Base-by-base conservation (phyloP, 2,888 invertebrate species). In the Scaptomyza tumidula region DNA sequence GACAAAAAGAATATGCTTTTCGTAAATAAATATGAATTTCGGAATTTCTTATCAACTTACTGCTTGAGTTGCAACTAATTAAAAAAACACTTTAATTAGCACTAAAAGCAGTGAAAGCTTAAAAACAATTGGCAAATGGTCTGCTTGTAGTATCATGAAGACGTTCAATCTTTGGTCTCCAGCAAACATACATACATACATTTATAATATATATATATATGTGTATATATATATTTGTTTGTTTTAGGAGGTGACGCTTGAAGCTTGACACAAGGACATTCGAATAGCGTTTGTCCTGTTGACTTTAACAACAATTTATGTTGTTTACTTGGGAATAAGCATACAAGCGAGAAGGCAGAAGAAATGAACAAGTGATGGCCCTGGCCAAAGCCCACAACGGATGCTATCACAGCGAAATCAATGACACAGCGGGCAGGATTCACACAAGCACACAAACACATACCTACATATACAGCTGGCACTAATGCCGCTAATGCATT, bases 221-320 rank as follows among this genome's bases (percentile, higher is more conserved):
- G 3, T 33, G 11, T 33, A 31, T 31, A 6, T n/a, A 33, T 33
- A 11, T 33, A 33, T 33, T 2, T 24, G 24, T 33, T 10, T 33
- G 33, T 11, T 33, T 33, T 3, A 37, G n/a, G n/a, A 14, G 39
- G 39, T 14, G 39, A 39, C 14, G 31, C 37, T n/a, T 45, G 1
- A 24, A 45, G 24, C 19, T 45, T 0, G n/a, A n/a, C 63, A 62
- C 54, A 55, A 67, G 78, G 75, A 72, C 61, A 60, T 49, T 39
- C 44, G 14, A 53, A 49, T 44, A 54, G 66, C 66, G 52, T 67
- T 69, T 31, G 71, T 77, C 67, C 75, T 80, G 80, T 83, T 80
- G 83, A 86, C 80, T 78, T 82, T 83, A 86, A 86, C 84, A 83
- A 73, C 80, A 75, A 86, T 83, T 86, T 83, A 83, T 83, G 80